Percentiles rank a stretch among this genome's conserved stretches.
These are phyloP conservation scores for Silurus lanzhouensis DNA, from an alignment of 2,797 vertebrate species.

Conservation along the genomic window DNA sequence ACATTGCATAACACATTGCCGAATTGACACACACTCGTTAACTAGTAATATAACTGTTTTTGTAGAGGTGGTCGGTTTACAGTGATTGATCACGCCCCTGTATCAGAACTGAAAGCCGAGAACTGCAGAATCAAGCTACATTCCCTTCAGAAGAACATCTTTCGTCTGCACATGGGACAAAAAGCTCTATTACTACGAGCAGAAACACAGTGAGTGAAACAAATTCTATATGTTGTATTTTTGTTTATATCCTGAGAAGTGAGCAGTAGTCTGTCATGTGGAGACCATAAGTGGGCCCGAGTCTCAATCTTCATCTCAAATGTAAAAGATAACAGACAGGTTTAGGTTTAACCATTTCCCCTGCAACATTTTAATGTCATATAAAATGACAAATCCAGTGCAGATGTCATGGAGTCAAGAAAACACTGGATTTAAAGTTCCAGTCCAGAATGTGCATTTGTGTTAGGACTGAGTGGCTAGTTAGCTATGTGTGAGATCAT, in stretches of 20 bases:
- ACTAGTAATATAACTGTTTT: slow-evolving; percentile 16
- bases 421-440: background rate
- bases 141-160: slow-evolving; percentile 88
- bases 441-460: background rate
- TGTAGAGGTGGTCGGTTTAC: slow-evolving; percentile 82
- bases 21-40: slow-evolving; percentile 9
- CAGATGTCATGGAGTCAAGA: background rate
- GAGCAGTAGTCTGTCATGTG: too few species aligned
- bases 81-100: slow-evolving; percentile 88
- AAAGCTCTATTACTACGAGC: slow-evolving; percentile 84
- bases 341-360: background rate
- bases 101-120: slow-evolving; percentile 82
- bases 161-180: slow-evolving; percentile 81
- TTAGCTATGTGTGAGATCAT: background rate
- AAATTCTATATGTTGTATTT: background rate
- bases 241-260: background rate
- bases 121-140: slow-evolving; percentile 90
- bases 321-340: background rate
- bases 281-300: too few species aligned
- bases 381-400: background rate
- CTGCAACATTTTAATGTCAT: background rate
- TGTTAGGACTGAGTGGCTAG: too few species aligned
- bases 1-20: background rate
- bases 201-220: slow-evolving; percentile 85
- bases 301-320: background rate